These are phyloP conservation scores for Pedionomus torquatus DNA, from an alignment of 2,113 vertebrate genomes.

Conservation along the genomic window DNA sequence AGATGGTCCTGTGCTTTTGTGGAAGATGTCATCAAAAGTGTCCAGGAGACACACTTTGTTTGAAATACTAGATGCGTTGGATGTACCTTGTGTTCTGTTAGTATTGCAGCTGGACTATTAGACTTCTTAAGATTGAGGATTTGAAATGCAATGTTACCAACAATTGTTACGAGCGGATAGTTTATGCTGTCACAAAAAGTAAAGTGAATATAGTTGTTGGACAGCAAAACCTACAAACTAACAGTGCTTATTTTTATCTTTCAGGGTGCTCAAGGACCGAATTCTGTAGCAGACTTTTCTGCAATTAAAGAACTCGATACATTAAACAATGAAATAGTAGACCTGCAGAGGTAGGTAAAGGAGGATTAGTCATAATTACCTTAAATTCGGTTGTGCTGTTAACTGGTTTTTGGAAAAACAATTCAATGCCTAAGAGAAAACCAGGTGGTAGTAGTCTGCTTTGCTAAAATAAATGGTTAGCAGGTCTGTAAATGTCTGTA, in stretches of 20 bases:
- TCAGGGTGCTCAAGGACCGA: constrained; percentile 79
- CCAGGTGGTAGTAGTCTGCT: background rate
- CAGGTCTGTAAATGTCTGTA: background rate
- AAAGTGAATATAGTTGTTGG: background rate
- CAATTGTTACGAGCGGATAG: background rate
- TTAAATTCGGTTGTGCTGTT: background rate
- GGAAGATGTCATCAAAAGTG: background rate
- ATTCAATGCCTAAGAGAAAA: background rate
- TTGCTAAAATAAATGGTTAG: background rate
- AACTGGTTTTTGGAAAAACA: background rate
- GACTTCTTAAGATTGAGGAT: background rate
- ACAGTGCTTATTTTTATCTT: constrained; percentile 58
- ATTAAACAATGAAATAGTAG: constrained; percentile 96
- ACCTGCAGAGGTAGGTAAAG: constrained; percentile 89
- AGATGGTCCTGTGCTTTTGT: background rate
- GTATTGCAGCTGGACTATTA: background rate
- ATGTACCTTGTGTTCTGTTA: background rate
- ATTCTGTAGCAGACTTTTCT: constrained; percentile 93
- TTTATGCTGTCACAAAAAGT: background rate
- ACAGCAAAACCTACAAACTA: background rate
- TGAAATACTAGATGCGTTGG: background rate
- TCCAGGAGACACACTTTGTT: background rate
- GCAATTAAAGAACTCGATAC: constrained; percentile 98
- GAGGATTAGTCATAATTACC: background rate
- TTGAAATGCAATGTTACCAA: background rate